Base-by-base conservation (phyloP, 2,888 invertebrate species). In the Drosophila neonasuta region DNA sequence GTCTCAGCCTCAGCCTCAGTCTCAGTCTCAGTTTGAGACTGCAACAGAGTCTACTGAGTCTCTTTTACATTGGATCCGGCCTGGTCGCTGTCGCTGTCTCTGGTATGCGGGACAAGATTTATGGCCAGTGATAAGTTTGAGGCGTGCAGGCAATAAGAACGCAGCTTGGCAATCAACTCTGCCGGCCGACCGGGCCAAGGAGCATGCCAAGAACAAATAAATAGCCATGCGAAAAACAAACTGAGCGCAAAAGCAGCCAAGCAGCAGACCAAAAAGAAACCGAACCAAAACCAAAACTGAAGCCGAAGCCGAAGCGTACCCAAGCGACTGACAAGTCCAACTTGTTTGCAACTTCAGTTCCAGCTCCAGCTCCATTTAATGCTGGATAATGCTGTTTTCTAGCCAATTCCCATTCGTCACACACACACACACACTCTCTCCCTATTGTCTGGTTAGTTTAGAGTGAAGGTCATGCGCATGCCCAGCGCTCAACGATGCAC, bases 81-180 rank as follows among this genome's bases (percentile, higher is more conserved):
- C 74, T 61, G 68, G 34, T 29, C 24, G 24, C 57, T 58, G 46
- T 66, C 24, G 24, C 24, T 24, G 24, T 70, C 74, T 70, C 59
- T 80, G 81, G 82, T 81, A 84, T 81, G 81, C 74, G 68, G 79
- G 71, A 77, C 77, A 79, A 87, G 88, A 86, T 86, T 86, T 86
- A 86, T 86, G 86, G 85, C 85, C 79, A 74, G 74, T 85, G 86
- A 86, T 86, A 86, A 87, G 87, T 85, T 87, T 87, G 82, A 88
- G 80, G 88, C 88, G 86, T 85, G 78, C 87, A 78, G 77, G 83
- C 84, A 81, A 84, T 84, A 81, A 86, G 84, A 86, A 86, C 80
- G 62, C 80, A 74, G 24, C 3, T 13, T 52, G 59, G 59, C 59
- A 49, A 58, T 49, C 56, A 34, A 56, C 34, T 42, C 42, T 15